These are phyloP conservation scores for Bombus fervidus DNA, from an alignment of 1,140 invertebrate species.

Conservation along the genomic window DNA sequence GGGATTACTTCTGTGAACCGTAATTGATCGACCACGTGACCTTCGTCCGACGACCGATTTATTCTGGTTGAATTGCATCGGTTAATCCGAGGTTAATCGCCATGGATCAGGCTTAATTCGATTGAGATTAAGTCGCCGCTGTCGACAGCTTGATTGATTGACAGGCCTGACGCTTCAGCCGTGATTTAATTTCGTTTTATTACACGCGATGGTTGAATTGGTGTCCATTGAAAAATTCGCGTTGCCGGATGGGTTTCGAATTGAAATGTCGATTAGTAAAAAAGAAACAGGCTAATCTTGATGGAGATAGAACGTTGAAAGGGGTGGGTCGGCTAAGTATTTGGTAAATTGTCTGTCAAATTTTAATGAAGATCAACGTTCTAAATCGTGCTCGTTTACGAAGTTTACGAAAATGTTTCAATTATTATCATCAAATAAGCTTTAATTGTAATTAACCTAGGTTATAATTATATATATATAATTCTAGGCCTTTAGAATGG, in stretches of 20 bases:
- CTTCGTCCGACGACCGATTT: neutral
- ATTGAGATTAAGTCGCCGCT: neutral
- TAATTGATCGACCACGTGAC: slow-evolving; percentile 5
- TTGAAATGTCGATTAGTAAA: neutral
- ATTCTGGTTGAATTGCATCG: slow-evolving; percentile 3
- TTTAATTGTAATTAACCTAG: neutral
- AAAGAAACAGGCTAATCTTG: neutral
- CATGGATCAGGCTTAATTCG: slow-evolving; percentile 32
- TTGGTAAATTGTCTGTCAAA: neutral
- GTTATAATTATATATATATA: neutral
- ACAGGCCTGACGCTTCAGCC: neutral
- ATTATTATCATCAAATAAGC: neutral
- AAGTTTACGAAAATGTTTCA: neutral
- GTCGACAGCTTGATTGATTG: neutral
- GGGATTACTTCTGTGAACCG: neutral
- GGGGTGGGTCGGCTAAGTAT: neutral
- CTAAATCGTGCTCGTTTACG: neutral
- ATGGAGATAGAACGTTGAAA: neutral
- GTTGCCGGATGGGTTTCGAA: neutral
- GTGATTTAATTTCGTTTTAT: neutral
- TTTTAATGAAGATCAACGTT: too few relatives aligned
- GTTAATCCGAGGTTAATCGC: slow-evolving; percentile 46
- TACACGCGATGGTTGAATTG: too few relatives aligned
- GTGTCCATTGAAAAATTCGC: neutral
- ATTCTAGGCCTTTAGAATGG: too few relatives aligned